Percentiles rank a stretch among this genome's conserved stretches.
Conservation (phyloP, 2,797 vertebrate species). For the Huso huso region DNA sequence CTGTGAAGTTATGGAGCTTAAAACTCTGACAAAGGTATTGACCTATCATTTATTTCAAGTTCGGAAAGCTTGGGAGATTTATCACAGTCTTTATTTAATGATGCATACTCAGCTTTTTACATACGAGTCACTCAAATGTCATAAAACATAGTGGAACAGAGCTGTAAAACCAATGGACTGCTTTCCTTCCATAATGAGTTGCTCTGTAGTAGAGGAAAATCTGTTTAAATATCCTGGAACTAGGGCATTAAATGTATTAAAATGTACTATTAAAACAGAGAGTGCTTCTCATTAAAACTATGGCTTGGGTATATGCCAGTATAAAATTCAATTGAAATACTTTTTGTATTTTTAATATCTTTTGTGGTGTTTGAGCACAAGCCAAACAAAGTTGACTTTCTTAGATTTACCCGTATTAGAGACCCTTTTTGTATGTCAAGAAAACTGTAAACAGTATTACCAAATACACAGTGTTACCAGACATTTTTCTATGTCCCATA, state of each 20-base stretch:
- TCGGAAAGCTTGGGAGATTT: conserved; percentile 26
- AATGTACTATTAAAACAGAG: conserved; percentile 7
- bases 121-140: conserved; percentile 30
- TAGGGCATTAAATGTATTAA: neutral
- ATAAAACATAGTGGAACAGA: conserved; percentile 13
- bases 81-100: conserved; percentile 29
- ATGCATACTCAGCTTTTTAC: conserved; percentile 27
- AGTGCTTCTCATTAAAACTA: neutral
- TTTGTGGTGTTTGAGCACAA: too few species aligned
- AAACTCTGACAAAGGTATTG: conserved; percentile 26
- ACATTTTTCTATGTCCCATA: too few species aligned
- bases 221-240: conserved; percentile 14
- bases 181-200: conserved; percentile 17
- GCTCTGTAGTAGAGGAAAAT: conserved; percentile 22
- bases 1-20: conserved; percentile 19
- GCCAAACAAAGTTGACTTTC: too few species aligned
- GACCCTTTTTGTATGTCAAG: too few species aligned
- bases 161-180: conserved; percentile 19
- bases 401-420: too few species aligned
- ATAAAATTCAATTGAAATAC: too few species aligned
- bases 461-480: too few species aligned
- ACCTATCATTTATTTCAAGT: conserved; percentile 26
- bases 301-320: too few species aligned
- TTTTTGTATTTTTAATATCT: too few species aligned
- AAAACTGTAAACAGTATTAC: too few species aligned